A percentile compares a stretch with the other conserved stretches of the same genome.
Evolutionary conservation across 2,113 vertebrate species (phyloP).

Genomic region (Pundamilia nyererei): DNA sequence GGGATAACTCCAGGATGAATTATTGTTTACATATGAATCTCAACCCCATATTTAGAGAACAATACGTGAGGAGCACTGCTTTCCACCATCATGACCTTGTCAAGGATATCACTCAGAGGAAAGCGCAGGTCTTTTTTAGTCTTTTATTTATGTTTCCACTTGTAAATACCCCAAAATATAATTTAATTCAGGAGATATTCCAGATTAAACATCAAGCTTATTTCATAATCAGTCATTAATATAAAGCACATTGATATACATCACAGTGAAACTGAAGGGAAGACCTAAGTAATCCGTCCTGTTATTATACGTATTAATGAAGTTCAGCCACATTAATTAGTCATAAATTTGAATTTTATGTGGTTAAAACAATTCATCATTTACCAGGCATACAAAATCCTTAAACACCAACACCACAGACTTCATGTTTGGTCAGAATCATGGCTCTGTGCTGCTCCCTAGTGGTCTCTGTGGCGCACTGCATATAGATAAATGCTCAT

Average conservation of each 20-base stretch:
- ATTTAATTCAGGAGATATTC: background rate
- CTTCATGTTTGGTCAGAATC: background rate
- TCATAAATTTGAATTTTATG: background rate
- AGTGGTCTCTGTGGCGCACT: slow-evolving; percentile 6
- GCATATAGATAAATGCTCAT: background rate
- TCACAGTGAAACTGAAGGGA: background rate
- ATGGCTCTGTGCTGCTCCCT: slow-evolving; percentile 37
- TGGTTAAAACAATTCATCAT: background rate
- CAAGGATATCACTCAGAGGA: background rate
- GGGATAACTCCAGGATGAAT: background rate
- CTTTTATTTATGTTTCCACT: background rate
- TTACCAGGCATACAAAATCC: background rate
- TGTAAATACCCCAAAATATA: background rate
- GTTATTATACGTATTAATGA: background rate
- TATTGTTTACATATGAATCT: slow-evolving; percentile 46
- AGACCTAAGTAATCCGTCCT: background rate
- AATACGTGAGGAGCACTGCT: background rate
- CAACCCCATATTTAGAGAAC: slow-evolving; percentile 8
- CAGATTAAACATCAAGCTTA: background rate
- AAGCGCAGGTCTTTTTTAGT: background rate
- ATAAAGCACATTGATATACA: background rate
- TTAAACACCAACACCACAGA: background rate
- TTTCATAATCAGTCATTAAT: background rate
- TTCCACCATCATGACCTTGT: slow-evolving; percentile 9
- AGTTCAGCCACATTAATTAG: background rate